Evolutionary conservation across 1,140 invertebrate genomes (phyloP), one percentile per base, ranked within the genome.

Genomic region (Meloidogyne exigua): DNA sequence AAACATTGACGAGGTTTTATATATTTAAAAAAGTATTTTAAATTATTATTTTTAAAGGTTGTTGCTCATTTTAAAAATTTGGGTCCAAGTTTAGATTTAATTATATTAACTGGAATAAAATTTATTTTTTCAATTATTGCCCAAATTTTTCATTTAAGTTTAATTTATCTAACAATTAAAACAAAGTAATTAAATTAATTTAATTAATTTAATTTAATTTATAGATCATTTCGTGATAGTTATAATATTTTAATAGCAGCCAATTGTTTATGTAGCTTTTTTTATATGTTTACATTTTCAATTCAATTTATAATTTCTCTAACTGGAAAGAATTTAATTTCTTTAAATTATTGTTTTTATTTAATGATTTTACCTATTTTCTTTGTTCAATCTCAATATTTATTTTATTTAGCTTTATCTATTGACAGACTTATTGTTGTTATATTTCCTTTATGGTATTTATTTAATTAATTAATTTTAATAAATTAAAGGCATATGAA

Each of bases 371-470:
- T 68, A 32, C 66, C 66, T 21, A n/a, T 68, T 7, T 68, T 68
- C 21, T 32, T 42, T 32, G 66, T 68, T 21, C 66, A 68, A 42
- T 12, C 28, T 1, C 66, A 68, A 42, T 68, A 68, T 42, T 42
- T 68, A 42, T 42, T 68, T 42, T 68, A 68, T 68, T 68, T 68
- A 21, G 66, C 66, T 18, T n/a, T 68, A n/a, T 32, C 66, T 9
- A 68, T 68, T 42, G 66, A 68, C 4, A 32, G 66, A 32, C 21
- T 68, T n/a, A 23, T 68, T 42, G n/a, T 21, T 42, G 39, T 42
- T n/a, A 7, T 67, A 4, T 67, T 67, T 39, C 65, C 65, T n/a
- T 18, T 67, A 11, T 67, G 65, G 65, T 67, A 28, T 67, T 39
- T 21, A n/a, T 18, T 18, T 32, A 18, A 21, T 21, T 28, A 15